These are phyloP conservation scores for Cebidichthys violaceus DNA, from an alignment of 2,113 vertebrate species.

Conservation along the genomic window DNA sequence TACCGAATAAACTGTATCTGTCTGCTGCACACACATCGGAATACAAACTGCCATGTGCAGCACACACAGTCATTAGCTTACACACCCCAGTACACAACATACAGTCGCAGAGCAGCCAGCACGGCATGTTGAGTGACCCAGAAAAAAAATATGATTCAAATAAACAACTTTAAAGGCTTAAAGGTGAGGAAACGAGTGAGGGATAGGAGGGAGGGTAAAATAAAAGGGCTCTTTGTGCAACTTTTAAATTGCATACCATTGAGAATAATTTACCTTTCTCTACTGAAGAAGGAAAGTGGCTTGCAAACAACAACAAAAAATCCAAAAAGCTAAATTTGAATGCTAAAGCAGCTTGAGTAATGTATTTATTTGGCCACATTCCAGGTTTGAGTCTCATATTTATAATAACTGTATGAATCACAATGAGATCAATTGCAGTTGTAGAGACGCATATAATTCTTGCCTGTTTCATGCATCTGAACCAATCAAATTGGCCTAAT, in stretches of 20 bases:
- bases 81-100: conserved; percentile 53
- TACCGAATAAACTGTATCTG: conserved; percentile 39
- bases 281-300: conserved; percentile 19
- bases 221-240: conserved; percentile 10
- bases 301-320: conserved; percentile 8
- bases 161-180: conserved; percentile 50
- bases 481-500: conserved; percentile 38
- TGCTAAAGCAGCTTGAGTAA: neutral
- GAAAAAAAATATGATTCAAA: conserved; percentile 55
- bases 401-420: neutral
- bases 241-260: conserved; percentile 15
- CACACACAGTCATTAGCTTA: conserved; percentile 34
- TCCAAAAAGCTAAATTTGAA: conserved; percentile 35
- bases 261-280: conserved; percentile 24
- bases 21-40: conserved; percentile 10
- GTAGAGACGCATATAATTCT: conserved; percentile 5
- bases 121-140: conserved; percentile 50
- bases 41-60: conserved; percentile 36
- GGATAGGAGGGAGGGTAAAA: neutral
- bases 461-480: neutral
- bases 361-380: conserved; percentile 32
- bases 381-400: neutral
- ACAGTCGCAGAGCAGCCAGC: conserved; percentile 13
- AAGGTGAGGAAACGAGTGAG: conserved; percentile 20
- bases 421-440: conserved; percentile 4